Evolutionary conservation across 2,888 invertebrate species (phyloP), one percentile per base, ranked within the genome.

Genomic region (Malthinus flaveolus): DNA sequence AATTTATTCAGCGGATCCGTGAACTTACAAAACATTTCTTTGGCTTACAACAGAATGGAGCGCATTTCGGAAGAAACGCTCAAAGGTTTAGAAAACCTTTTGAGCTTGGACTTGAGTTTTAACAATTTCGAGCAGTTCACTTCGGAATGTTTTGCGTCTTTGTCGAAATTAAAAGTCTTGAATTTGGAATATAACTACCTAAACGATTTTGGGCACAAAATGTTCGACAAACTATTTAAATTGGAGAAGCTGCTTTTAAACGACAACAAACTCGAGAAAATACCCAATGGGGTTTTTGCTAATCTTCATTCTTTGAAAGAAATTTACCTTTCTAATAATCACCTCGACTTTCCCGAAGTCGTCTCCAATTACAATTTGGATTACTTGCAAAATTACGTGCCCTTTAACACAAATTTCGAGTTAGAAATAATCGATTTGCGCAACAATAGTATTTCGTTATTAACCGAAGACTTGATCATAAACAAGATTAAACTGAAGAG

Each of bases 161-260:
- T 87, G 73, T 79, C 76, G 4, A 83, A 86, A 48, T 77, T 94
- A 7, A 69, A 81, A 5, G 81, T 80, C 36, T 76, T 94, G 55
- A 84, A 88, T 70, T 75, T 94, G 53, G 83, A 85, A 61, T 77
- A 82, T 60, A 94, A 94, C 74, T 77, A 80, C 47, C 68, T 94
- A 7, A 78, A 72, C 35, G 77, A 76, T 15, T 75, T 91, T 53
- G 83, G 86, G 10, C 82, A 85, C 34, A 79, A 79, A 48, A 67
- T 88, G 47, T 89, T 90, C 71, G 75, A 75, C 3, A 78, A 82
- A 10, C 78, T 86, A 56, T 77, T 76, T 1, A 82, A 84, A 56
- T 75, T 93, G 62, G 79, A 81, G 66, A 80, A 73, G 12, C 75
- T 93, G 7, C 82, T 86, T 71, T 77, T 94, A 49, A 83, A 85